Conservation (phyloP, 23 tunicate species). For the Styela clava region DNA sequence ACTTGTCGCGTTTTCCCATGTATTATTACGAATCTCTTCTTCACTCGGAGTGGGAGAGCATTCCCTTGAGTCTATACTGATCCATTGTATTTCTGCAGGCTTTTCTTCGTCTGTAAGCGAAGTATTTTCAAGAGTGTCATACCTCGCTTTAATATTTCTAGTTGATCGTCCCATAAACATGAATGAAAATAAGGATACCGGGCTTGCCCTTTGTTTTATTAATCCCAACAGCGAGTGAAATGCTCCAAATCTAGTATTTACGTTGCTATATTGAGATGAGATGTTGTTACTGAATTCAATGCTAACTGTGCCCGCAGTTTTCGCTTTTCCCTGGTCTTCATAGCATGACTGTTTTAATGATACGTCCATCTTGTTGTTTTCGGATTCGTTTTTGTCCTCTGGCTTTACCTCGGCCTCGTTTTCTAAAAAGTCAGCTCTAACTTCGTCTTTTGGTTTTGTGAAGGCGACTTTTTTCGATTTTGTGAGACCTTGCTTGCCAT, state of each 20-base stretch:
- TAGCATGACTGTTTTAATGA: too few relatives aligned
- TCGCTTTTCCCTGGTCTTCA: not conserved
- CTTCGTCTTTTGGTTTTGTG: not conserved
- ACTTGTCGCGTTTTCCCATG: not conserved
- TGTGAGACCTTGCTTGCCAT: not conserved
- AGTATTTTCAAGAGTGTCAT: slow-evolving; percentile 1
- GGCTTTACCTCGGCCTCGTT: not conserved
- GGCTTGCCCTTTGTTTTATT: slow-evolving; percentile 6
- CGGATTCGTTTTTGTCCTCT: not conserved
- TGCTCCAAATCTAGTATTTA: not conserved
- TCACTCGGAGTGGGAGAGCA: not conserved
- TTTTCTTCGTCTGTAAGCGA: not conserved
- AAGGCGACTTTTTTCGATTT: not conserved
- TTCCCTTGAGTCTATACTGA: not conserved
- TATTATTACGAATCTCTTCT: not conserved
- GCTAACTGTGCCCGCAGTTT: not conserved
- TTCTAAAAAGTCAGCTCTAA: not conserved
- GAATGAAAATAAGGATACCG: not conserved
- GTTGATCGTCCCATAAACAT: not conserved
- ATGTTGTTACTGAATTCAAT: not conserved
- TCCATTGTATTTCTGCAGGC: not conserved
- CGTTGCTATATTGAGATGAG: not conserved
- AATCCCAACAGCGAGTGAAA: not conserved
- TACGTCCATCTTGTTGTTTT: not conserved
- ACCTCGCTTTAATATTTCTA: not conserved